Evolutionary conservation across 2,113 vertebrate species (phyloP).

Genomic region (Nesospiza acunhae): DNA sequence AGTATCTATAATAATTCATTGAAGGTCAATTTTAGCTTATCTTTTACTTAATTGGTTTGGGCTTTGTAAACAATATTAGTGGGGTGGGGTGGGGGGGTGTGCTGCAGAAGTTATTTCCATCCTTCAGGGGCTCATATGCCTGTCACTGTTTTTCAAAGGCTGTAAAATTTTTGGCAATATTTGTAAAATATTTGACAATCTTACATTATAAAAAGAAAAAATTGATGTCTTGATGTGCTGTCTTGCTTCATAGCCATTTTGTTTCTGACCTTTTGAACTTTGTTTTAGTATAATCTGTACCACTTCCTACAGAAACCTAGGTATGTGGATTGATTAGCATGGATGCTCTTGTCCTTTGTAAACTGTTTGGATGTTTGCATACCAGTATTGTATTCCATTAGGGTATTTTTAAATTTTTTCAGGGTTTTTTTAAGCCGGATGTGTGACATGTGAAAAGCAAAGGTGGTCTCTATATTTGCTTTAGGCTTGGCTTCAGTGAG

Average conservation of each 20-base stretch:
- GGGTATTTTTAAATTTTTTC: rapidly evolving
- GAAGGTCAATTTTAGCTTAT: background rate
- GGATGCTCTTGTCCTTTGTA: background rate
- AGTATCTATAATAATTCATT: background rate
- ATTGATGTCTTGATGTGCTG: background rate
- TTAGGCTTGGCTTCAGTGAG: background rate
- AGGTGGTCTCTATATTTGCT: background rate
- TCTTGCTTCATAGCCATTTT: background rate
- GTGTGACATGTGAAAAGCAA: background rate
- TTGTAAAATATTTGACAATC: background rate
- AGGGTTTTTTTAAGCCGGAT: background rate
- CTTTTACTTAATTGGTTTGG: background rate
- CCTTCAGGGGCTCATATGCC: background rate
- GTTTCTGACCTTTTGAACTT: background rate
- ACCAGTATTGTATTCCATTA: background rate
- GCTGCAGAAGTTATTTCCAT: background rate
- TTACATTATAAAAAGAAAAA: background rate
- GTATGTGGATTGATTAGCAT: background rate
- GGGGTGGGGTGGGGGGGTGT: background rate
- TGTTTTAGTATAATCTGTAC: background rate
- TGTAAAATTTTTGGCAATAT: background rate
- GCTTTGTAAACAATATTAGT: background rate
- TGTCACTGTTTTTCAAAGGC: background rate
- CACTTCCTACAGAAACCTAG: background rate
- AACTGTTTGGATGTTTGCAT: background rate